Evolutionary conservation across 2,888 invertebrate genomes (phyloP).

Genomic region (Romanomermis culicivorax): DNA sequence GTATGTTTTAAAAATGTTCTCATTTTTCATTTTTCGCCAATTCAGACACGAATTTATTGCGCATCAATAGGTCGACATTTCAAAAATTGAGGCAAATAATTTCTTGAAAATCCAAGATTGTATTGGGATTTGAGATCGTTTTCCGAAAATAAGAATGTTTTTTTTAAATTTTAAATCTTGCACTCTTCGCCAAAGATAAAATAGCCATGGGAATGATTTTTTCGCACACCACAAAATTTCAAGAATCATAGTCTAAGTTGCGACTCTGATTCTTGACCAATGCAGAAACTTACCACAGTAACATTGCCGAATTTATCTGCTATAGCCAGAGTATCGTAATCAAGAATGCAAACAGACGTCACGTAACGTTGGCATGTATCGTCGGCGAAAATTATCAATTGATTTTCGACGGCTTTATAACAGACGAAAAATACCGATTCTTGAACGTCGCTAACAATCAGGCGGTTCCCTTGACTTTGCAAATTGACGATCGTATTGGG

Average conservation of each 20-base stretch:
- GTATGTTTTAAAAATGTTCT: too few relatives aligned
- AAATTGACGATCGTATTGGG: conserved; percentile 82
- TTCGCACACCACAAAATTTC: neutral
- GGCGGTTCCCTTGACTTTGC: conserved; percentile 74
- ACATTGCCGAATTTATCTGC: conserved; percentile 97
- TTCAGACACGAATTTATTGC: too few relatives aligned
- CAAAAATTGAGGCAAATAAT: too few relatives aligned
- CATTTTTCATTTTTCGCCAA: too few relatives aligned
- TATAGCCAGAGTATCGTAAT: conserved; percentile 84
- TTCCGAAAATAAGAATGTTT: too few relatives aligned
- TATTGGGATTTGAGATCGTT: too few relatives aligned
- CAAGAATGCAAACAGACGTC: conserved; percentile 68
- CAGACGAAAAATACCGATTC: conserved; percentile 88
- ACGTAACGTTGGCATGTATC: conserved; percentile 94
- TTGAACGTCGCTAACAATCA: conserved; percentile 82
- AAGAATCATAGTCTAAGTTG: neutral
- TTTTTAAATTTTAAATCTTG: too few relatives aligned
- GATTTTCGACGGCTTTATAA: conserved; percentile 84
- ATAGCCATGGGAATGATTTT: too few relatives aligned
- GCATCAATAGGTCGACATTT: too few relatives aligned
- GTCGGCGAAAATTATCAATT: conserved; percentile 89
- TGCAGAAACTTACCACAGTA: conserved; percentile 52
- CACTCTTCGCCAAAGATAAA: too few relatives aligned
- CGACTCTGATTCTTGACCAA: too few relatives aligned
- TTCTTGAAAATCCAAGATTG: too few relatives aligned